Base-by-base conservation (phyloP, 2,888 invertebrate genomes). In the Tenodera sinensis region DNA sequence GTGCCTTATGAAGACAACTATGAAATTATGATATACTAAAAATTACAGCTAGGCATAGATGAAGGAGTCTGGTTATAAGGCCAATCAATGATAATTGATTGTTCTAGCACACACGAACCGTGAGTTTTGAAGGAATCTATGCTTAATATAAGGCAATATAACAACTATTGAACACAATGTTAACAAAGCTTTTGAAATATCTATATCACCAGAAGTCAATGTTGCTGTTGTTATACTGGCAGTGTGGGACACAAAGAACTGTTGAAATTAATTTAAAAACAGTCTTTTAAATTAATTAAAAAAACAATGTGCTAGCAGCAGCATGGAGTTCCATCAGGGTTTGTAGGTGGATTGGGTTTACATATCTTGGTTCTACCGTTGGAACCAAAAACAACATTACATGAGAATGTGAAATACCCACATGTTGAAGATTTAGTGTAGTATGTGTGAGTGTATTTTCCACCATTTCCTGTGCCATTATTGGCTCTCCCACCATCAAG, bases 341-440 rank as follows among this genome's bases (percentile, higher is more conserved):
- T 96, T 3, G 96, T 95, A 84, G 97, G 97, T 87, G 96, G 95
- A 93, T 96, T 97, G 0, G 97, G 97, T 91, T 96, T 96, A 92
- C 97, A 98, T 89, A 97, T 96, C 93, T 97, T 97, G 91, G 96
- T 97, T 91, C 96, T 95, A 25, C 97, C 97, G 92, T 96, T 96
- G 0, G 96, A 95, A 20, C 96, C 96, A 91, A 96, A 96, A 0
- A 97, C 96, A 92, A 97, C 96, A 87, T 97, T 97, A 92, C 97
- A 97, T 0, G 97, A 96, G 93, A 97, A 97, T 1, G 97, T 97
- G 91, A 97, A 97, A 92, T 97, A 97, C 14, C 97, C 97, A 92
- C 97, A 98, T 2, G 97, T 97, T 2, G 97, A 97, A 14, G 97
- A 97, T 93, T 97, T 97, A 0, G 97, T 97, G 92, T 97, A 97